phyloP scores from a whole-genome alignment of 2,797 vertebrate genomes.

The Eulemur mongoz region DNA sequence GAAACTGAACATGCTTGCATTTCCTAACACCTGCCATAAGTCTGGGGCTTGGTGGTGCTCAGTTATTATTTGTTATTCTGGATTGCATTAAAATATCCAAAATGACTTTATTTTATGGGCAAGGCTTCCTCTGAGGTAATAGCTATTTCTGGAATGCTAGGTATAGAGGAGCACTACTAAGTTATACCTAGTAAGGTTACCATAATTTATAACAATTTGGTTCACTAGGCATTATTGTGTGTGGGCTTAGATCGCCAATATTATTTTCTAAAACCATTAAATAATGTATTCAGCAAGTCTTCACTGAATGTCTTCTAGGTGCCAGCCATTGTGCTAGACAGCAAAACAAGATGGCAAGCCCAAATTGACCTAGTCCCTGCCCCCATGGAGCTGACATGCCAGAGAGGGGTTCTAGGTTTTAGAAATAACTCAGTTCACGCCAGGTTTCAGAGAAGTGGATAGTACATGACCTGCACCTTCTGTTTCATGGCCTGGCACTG shows the following conservation, averaged over 20 bases:
- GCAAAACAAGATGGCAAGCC: not conserved
- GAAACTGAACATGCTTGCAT: not conserved
- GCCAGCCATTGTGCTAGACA: not conserved
- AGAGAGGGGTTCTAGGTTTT: not conserved
- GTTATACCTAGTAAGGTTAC: not conserved
- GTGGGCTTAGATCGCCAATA: not conserved
- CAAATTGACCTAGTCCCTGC: not conserved
- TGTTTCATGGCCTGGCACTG: no score
- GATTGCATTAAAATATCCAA: not conserved
- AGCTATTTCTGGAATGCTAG: not conserved
- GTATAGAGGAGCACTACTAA: not conserved
- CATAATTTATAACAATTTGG: not conserved
- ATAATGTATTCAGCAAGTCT: not conserved
- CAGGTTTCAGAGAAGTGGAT: not conserved
- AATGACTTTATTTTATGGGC: not conserved
- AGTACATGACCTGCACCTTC: not conserved
- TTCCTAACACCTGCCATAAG: not conserved
- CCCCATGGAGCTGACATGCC: not conserved
- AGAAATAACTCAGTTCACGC: not conserved
- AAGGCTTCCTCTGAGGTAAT: not conserved
- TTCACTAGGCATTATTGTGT: not conserved
- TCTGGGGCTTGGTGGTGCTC: not conserved
- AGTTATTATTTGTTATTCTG: not conserved
- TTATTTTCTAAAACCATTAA: not conserved
- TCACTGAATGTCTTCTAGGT: not conserved